These are phyloP conservation scores for Chironomus striatipennis DNA, from an alignment of 1,140 invertebrate species.

Conservation along the genomic window DNA sequence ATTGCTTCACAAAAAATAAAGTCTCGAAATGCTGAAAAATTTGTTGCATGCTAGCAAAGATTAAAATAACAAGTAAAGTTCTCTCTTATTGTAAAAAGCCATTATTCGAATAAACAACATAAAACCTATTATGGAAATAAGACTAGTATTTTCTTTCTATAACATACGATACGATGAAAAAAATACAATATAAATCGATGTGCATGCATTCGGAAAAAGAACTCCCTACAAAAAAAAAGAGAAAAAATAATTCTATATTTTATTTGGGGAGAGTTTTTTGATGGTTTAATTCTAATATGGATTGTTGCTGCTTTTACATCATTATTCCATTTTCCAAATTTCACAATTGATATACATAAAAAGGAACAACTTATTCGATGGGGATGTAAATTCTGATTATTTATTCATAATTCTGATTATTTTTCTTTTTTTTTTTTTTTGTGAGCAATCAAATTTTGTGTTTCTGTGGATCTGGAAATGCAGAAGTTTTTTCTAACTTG, in stretches of 20 bases:
- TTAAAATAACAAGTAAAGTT: background rate
- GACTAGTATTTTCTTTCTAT: background rate
- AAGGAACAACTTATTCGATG: background rate
- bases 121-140: constrained; percentile 3
- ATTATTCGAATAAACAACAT: background rate
- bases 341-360: background rate
- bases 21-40: background rate
- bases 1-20: background rate
- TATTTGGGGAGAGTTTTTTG: background rate
- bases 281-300: background rate
- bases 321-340: constrained; percentile 10
- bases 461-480: background rate
- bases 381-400: background rate
- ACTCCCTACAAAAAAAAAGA: background rate
- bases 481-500: too few species aligned
- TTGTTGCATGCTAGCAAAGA: background rate
- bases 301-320: background rate
- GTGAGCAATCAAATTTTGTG: constrained; percentile 14
- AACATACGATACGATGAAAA: background rate
- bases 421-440: background rate
- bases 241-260: background rate
- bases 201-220: background rate
- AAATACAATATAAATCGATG: background rate
- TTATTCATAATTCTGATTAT: background rate
- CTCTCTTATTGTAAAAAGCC: background rate